Evolutionary conservation across 2,113 vertebrate species (phyloP).

Genomic region (Mola mola): DNA sequence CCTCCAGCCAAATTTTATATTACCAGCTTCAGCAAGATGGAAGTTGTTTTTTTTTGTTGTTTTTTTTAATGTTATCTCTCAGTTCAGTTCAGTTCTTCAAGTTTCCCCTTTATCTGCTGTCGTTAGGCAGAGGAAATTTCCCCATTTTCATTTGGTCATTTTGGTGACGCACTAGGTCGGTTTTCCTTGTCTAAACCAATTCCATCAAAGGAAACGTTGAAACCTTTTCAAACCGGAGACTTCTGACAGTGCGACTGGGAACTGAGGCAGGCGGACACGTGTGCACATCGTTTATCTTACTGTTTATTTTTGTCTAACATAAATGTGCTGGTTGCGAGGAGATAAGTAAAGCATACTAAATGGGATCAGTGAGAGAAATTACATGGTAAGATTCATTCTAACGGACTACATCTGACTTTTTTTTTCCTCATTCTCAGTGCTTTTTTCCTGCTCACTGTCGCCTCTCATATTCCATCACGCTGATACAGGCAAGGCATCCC

Average conservation of each 20-base stretch:
- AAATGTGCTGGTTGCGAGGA: slow-evolving; percentile 39
- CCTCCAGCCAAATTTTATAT: too few relatives aligned
- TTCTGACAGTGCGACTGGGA: slow-evolving; percentile 39
- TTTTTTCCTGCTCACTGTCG: slow-evolving; percentile 30
- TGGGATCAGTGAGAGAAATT: slow-evolving; percentile 65
- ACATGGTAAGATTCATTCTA: slow-evolving; percentile 57
- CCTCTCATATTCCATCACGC: slow-evolving; percentile 52
- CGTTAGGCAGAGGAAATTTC: slow-evolving; percentile 1
- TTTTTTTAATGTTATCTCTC: too few relatives aligned
- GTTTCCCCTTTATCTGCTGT: too few relatives aligned
- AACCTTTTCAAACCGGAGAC: slow-evolving; percentile 51
- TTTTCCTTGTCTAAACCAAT: slow-evolving; percentile 45
- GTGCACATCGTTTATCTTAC: slow-evolving; percentile 49
- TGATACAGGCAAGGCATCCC: slow-evolving; percentile 51
- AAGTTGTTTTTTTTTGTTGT: too few relatives aligned
- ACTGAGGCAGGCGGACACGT: slow-evolving; percentile 21
- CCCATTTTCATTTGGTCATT: slow-evolving; percentile 20
- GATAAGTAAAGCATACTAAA: slow-evolving; percentile 62
- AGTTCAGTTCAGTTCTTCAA: too few relatives aligned
- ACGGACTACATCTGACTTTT: slow-evolving; percentile 48
- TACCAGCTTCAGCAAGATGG: too few relatives aligned
- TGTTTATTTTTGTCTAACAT: slow-evolving; percentile 61
- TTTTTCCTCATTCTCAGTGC: slow-evolving; percentile 46
- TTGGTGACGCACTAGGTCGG: slow-evolving; percentile 1
- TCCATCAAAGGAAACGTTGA: slow-evolving; percentile 49